Evolutionary conservation across 2,888 invertebrate genomes (phyloP).

Genomic region (Melanchra persicariae): DNA sequence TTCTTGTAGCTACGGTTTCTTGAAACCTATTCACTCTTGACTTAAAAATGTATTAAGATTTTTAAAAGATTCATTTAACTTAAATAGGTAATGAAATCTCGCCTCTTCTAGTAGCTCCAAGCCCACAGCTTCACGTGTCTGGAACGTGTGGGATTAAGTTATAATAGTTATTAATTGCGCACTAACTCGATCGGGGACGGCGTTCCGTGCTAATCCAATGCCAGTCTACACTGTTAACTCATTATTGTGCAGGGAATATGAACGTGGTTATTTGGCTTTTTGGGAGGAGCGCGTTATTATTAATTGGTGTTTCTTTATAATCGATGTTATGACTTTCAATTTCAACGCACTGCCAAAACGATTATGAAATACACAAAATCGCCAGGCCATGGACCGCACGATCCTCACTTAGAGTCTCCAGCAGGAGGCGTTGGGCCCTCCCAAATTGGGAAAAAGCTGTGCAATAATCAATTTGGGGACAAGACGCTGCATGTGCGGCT

Average conservation of each 20-base stretch:
- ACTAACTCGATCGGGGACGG: slow-evolving; percentile 72
- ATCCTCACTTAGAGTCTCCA: too few species aligned
- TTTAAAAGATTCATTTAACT: background rate
- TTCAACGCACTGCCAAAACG: too few species aligned
- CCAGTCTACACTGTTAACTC: slow-evolving; percentile 68
- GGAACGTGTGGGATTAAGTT: slow-evolving; percentile 72
- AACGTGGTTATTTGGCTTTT: slow-evolving; percentile 37
- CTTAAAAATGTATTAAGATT: background rate
- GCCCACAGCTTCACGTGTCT: slow-evolving; percentile 41
- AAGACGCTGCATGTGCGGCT: too few species aligned
- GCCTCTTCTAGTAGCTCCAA: slow-evolving; percentile 38
- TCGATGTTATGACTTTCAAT: too few species aligned
- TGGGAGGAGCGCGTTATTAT: background rate
- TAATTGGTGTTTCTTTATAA: background rate
- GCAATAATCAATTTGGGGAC: too few species aligned
- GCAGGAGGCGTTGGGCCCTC: too few species aligned
- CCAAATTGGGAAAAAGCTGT: too few species aligned
- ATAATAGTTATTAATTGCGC: slow-evolving; percentile 75
- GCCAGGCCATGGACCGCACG: too few species aligned
- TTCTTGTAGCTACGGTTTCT: too few species aligned
- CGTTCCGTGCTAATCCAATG: slow-evolving; percentile 70
- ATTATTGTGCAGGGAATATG: slow-evolving; percentile 62
- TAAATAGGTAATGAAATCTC: background rate
- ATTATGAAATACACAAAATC: too few species aligned
- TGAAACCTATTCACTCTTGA: too few species aligned